Base-by-base conservation (phyloP, 2,797 vertebrate genomes). In the Hephaestus fuliginosus region DNA sequence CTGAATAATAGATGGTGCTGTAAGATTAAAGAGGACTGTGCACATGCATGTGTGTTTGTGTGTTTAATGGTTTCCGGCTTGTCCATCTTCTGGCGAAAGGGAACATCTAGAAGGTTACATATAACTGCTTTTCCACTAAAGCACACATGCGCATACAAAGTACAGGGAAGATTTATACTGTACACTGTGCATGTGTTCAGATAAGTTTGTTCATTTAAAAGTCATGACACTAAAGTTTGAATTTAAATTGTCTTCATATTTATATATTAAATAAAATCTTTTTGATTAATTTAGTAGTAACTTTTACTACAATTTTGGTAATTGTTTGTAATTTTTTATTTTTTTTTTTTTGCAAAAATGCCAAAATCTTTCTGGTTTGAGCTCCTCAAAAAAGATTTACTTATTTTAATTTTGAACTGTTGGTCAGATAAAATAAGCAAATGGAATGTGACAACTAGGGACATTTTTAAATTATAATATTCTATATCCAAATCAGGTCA, bases 1-100 rank as follows among this genome's bases (percentile, higher is more conserved):
- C 84, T 95, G 92, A 96, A 95, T 95, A 95, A 96, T 95, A 86
- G 87, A 95, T 94, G 80, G 74, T 83, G 83, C 88, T 89, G 64
- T 92, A 90, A 90, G 86, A 93, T 93, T 92, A 91, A 90, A 91
- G 78, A 88, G 46, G 68, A 78, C 72, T 81, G 69, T 78, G 86
- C 48, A 36, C 63, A 60, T 25, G 7, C 12, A 28, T 56, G 41
- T 64, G 20, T 65, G 51, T 73, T 22, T 22, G 52, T 49, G 41
- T 70, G 20, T 68, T 46, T 71, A 52, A 74, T 53, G 65, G 51
- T 67, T 84, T 63, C 74, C 44, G 14, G n/a, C 43, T 79, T 22
- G 51, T 80, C 66, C 33, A 51, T 44, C 2, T 4, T 57, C 51
- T 15, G 25, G 30, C 77, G 9, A 58, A 76, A 13, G 48, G 56